Percentiles rank a stretch among this genome's conserved stretches.
Conservation (phyloP, 2,888 invertebrate species). For the Norana najaformis region DNA sequence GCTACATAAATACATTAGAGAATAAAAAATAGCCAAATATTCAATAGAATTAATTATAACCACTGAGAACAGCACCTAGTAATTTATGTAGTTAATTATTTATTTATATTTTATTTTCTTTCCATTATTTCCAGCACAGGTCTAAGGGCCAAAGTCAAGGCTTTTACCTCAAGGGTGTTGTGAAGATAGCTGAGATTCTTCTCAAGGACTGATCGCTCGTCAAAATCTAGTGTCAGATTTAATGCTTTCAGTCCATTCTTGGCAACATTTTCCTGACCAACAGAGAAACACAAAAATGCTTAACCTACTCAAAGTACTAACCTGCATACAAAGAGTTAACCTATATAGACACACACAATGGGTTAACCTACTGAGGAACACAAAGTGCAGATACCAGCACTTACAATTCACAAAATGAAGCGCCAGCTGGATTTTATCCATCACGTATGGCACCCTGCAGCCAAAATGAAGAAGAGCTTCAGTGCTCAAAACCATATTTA, state of each 20-base stretch:
- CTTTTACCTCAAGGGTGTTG: conserved; percentile 78
- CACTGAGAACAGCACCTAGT: neutral
- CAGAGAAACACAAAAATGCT: neutral
- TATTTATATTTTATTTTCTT: too few relatives aligned
- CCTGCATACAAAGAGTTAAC: too few relatives aligned
- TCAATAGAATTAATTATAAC: too few relatives aligned
- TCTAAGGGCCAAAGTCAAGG: neutral
- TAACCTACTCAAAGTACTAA: neutral
- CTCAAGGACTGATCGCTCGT: conserved; percentile 79
- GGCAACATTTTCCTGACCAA: conserved; percentile 73
- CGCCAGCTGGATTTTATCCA: neutral
- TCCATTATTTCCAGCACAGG: neutral
- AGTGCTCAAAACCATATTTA: too few relatives aligned
- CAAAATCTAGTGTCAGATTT: conserved; percentile 81
- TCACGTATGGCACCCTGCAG: neutral
- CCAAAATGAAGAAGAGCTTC: neutral
- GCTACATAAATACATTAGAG: too few relatives aligned
- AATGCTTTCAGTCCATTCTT: conserved; percentile 77
- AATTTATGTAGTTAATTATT: neutral
- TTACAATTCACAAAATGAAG: too few relatives aligned
- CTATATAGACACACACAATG: neutral
- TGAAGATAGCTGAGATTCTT: conserved; percentile 79
- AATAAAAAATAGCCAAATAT: too few relatives aligned
- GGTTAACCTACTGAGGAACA: neutral
- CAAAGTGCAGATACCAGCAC: neutral